Evolutionary conservation across 1,140 invertebrate genomes (phyloP), one percentile per base, ranked within the genome.

Genomic region (Polyergus mexicanus): DNA sequence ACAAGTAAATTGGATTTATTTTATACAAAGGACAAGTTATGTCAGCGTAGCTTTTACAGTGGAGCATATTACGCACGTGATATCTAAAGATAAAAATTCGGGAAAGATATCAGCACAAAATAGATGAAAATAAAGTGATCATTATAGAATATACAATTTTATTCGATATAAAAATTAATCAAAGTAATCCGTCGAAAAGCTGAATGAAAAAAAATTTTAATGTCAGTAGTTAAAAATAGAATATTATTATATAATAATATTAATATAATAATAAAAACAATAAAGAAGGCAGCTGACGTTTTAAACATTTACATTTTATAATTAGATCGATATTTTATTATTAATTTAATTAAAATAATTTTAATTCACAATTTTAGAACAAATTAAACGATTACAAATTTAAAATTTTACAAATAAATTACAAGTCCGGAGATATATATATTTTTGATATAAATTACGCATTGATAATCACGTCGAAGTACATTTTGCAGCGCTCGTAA

Each of bases 341-440:
- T 51, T 7, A 1, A 74, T 0, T 16, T 11, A 38, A 16, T 65
- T 2, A 16, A 28, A 62, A 51, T 16, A 7, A 19, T 62, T 54
- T 65, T 25, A 32, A 47, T 32, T 28, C 0, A 2, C 10, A 38
- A 41, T 75, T 54, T 6, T 22, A 38, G n/a, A 16, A 7, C 22
- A 8, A 54, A 56, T 66, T 66, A 25, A 38, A 16, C 16, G 19
- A 10, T 41, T 3, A 19, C 2, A 51, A n/a, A n/a, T 78, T 38
- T 19, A 32, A 32, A 38, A 38, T 25, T 25, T 25, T 51, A 2
- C 35, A 77, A 63, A 47, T 63, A 63, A 76, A 63, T 63, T 66
- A 3, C 62, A 38, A 7, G 35, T 6, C 22, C 5, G 11, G 22
- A 22, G 28, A 22, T 71, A 32, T 32, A 32, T 32, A 32, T 32